Evolutionary conservation across 1,140 invertebrate genomes (phyloP), one percentile per base, ranked within the genome.

Genomic region (Habropoda laboriosa): DNA sequence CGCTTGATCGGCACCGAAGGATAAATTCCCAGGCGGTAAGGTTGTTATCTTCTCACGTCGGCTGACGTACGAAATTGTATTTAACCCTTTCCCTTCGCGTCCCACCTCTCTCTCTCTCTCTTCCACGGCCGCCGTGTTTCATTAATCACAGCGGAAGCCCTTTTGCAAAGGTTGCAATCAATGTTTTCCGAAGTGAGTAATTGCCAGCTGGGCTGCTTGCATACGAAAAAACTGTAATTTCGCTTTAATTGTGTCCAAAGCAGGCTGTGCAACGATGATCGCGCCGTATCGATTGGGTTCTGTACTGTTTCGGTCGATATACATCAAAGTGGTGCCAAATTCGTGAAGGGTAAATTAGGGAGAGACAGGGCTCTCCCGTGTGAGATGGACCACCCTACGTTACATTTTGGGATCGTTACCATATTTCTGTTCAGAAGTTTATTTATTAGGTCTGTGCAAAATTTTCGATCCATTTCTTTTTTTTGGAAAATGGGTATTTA

Each of bases 61-160:
- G 75, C 49, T 79, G 71, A 83, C 77, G 81, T 79, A 73, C 55
- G 82, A 82, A 83, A 83, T 83, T 83, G 68, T 77, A 77, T 74
- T 79, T 81, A 73, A 49, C 68, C 51, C 75, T 55, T 55, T 49
- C 38, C 47, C 55, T 49, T 38, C 58, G 47, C n/a, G n/a, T n/a
- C n/a, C n/a, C n/a, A n/a, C n/a, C n/a, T n/a, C n/a, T n/a, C n/a
- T n/a, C n/a, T n/a, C n/a, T 53, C n/a, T 16, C 24, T 47, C 58
- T 42, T n/a, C 24, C 57, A 21, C 63, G 38, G 40, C 51, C 21
- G 51, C 53, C 21, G 51, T 47, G 45, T 82, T 82, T 75, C 82
- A 85, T 85, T 85, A 85, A 85, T 83, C 83, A 80, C 55, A 42
- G n/a, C n/a, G 49, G 35, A 51, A 71, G 64, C 64, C 32, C 66